Evolutionary conservation across 2,888 invertebrate species (phyloP).

Genomic region (Hesperia comma): DNA sequence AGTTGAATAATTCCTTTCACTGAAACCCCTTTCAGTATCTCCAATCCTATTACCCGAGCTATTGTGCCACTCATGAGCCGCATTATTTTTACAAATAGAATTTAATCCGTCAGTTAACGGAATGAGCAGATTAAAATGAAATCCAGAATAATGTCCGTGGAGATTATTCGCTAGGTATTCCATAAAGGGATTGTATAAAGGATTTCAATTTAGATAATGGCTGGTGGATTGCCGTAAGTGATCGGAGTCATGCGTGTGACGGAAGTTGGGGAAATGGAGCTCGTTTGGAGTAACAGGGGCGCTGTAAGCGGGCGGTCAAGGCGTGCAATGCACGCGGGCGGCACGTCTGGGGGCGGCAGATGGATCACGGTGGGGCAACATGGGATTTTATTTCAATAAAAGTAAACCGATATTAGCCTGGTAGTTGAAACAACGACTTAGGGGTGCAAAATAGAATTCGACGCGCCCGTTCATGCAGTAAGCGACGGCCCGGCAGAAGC

Average conservation of each 20-base stretch:
- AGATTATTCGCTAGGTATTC: neutral
- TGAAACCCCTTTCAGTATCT: neutral
- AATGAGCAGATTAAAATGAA: neutral
- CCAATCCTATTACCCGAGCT: neutral
- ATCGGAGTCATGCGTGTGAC: neutral
- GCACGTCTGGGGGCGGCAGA: no score
- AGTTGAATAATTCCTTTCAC: neutral
- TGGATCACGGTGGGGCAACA: no score
- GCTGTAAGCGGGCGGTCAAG: no score
- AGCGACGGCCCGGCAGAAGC: no score
- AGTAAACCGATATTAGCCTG: no score
- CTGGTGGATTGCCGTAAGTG: neutral
- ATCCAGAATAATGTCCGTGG: neutral
- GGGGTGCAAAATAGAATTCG: no score
- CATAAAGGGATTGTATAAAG: neutral
- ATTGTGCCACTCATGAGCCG: neutral
- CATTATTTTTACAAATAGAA: neutral
- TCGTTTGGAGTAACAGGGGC: no score
- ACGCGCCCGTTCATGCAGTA: no score
- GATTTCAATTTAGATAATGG: constrained; percentile 7
- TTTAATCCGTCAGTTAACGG: neutral
- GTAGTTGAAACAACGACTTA: no score
- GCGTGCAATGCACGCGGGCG: no score
- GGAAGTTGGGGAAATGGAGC: no score
- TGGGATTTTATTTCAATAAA: no score